phyloP scores from a whole-genome alignment of 2,113 vertebrate genomes.

The Ardeotis arabs region DNA sequence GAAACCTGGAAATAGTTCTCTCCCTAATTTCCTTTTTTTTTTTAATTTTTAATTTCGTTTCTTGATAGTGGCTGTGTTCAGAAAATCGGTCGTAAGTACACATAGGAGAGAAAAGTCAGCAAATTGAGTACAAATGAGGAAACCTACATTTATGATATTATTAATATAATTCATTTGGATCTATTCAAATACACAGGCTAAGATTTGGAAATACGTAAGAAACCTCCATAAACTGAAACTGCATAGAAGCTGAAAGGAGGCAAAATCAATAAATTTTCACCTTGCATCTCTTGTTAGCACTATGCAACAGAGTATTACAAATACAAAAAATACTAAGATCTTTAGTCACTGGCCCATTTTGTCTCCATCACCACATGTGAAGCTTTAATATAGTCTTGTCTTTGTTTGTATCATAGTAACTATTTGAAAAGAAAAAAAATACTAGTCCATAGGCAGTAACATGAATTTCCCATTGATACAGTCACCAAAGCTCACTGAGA shows the following conservation, averaged over 20 bases:
- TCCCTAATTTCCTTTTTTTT: background rate
- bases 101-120: background rate
- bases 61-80: background rate
- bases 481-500: background rate
- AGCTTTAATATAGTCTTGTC: background rate
- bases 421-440: background rate
- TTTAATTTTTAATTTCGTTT: background rate
- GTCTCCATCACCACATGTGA: background rate
- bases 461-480: background rate
- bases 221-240: background rate
- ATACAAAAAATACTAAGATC: background rate
- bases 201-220: background rate
- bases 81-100: background rate
- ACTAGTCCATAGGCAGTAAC: background rate
- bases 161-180: background rate
- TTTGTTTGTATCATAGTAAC: background rate
- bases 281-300: background rate
- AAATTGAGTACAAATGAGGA: background rate
- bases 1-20: background rate
- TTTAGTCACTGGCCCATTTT: background rate
- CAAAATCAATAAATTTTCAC: background rate
- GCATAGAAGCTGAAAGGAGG: background rate
- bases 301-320: background rate
- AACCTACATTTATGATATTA: background rate
- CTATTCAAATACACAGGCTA: background rate